Percentiles rank a stretch among this genome's conserved stretches.
Conservation (phyloP, 2,113 vertebrate genomes). For the Trachemys scripta region DNA sequence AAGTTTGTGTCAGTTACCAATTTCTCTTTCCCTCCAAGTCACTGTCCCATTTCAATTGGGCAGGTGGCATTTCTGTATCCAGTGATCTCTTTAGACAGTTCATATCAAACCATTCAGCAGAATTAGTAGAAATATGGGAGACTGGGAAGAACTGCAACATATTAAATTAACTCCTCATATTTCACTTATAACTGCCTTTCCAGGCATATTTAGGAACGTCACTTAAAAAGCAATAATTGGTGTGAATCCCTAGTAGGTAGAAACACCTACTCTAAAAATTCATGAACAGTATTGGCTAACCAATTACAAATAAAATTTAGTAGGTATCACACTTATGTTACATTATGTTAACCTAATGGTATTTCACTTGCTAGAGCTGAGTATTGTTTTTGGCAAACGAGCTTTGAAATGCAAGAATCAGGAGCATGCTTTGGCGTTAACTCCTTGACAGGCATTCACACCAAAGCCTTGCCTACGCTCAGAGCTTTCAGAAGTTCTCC, state of each 20-base stretch:
- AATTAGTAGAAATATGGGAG: neutral
- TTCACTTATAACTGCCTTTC: neutral
- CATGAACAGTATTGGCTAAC: neutral
- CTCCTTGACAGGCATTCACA: neutral
- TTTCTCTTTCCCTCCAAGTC: neutral
- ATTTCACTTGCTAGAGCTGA: neutral
- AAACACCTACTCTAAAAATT: neutral
- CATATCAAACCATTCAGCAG: neutral
- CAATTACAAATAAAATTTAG: neutral
- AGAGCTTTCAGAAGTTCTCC: neutral
- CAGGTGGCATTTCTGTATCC: neutral
- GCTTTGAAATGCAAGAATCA: neutral
- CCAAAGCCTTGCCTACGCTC: neutral
- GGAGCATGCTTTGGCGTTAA: neutral
- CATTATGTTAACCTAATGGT: neutral
- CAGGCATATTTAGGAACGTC: fast-evolving
- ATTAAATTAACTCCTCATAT: neutral
- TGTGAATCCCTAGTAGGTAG: neutral
- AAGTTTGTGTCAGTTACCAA: neutral
- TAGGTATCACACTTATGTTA: neutral
- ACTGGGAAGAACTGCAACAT: neutral
- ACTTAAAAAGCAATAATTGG: neutral
- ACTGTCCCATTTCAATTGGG: neutral
- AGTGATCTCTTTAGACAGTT: neutral
- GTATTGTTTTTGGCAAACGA: neutral